Evolutionary conservation across 2,113 vertebrate species (phyloP).

Genomic region (Notarius quadriscutis): DNA sequence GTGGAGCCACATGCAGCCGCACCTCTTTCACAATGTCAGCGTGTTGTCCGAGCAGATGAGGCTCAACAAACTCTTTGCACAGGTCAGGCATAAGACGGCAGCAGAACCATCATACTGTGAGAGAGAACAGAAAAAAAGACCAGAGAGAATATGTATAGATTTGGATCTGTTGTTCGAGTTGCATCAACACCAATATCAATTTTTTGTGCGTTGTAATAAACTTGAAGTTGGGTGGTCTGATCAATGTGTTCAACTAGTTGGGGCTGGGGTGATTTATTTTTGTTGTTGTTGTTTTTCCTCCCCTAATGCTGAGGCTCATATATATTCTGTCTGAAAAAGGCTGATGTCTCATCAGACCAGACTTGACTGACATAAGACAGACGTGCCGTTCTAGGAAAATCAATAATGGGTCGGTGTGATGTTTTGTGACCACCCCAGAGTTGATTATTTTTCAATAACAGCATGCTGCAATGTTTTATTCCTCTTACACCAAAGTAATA

Average conservation of each 20-base stretch:
- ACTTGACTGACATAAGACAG: background rate
- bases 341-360: background rate
- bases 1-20: conserved; percentile 99
- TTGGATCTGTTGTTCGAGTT: background rate
- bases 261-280: background rate
- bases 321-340: background rate
- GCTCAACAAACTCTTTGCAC: conserved; percentile 94
- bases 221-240: background rate
- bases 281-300: no score
- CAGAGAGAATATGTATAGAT: background rate
- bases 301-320: background rate
- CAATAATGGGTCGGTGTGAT: background rate
- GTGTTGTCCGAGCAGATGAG: conserved; percentile 97
- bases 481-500: background rate
- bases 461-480: background rate
- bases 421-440: background rate
- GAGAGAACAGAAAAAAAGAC: background rate
- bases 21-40: conserved; percentile 96
- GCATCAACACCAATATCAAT: background rate
- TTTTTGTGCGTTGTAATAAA: background rate
- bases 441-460: background rate
- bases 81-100: conserved; percentile 73
- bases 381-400: background rate
- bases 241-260: background rate
- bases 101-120: background rate